Conservation (phyloP, 1,140 invertebrate genomes). For the Camponotus pennsylvanicus region DNA sequence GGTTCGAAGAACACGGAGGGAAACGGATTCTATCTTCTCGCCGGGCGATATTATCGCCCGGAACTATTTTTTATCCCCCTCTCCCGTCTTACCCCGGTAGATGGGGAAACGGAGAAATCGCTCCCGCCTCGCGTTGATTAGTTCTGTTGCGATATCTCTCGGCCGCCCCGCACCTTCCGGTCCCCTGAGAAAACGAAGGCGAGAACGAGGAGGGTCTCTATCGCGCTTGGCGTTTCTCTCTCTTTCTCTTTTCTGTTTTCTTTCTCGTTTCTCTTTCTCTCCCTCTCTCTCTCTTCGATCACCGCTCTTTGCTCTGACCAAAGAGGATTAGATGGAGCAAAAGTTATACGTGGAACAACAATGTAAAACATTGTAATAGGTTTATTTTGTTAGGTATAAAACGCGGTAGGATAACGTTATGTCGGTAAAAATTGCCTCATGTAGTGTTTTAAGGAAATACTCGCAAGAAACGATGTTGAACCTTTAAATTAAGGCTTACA, state of each 20-base stretch:
- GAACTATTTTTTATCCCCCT: constrained; percentile 74
- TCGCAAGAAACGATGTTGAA: not conserved
- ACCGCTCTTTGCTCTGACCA: constrained; percentile 26
- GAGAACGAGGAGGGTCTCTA: constrained; percentile 65
- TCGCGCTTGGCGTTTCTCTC: not conserved
- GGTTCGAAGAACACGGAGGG: not conserved
- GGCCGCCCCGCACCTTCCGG: constrained; percentile 55
- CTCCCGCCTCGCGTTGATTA: constrained; percentile 77
- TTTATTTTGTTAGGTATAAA: not conserved
- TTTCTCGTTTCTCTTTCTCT: not conserved
- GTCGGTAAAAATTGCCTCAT: not conserved
- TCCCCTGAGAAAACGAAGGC: constrained; percentile 69
- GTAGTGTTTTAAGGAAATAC: not conserved
- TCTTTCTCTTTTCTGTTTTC: too few species aligned
- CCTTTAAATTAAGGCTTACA: not conserved
- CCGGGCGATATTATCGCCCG: constrained; percentile 67
- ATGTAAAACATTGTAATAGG: constrained; percentile 36
- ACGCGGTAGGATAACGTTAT: not conserved
- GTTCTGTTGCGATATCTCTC: constrained; percentile 77
- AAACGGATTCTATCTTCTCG: constrained; percentile 68
- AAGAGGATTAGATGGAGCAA: constrained; percentile 54
- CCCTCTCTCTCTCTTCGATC: not conserved
- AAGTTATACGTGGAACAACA: constrained; percentile 44
- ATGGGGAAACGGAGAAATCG: constrained; percentile 72
- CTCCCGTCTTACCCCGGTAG: too few species aligned